Base-by-base conservation (phyloP, 2,888 invertebrate genomes). In the Argyresthia goedartella region DNA sequence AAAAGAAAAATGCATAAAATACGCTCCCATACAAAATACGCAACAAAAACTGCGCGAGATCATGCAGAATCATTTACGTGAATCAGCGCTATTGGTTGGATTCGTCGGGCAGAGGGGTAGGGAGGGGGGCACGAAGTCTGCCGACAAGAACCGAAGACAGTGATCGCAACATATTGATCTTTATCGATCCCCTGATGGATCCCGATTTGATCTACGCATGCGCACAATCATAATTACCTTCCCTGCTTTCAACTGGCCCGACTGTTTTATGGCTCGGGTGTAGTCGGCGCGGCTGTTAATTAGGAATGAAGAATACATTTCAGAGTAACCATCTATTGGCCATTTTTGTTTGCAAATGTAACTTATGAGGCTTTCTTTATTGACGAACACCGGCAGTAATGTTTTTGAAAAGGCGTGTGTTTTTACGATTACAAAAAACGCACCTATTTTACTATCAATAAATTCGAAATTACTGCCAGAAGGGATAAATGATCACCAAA, bases 11-110 rank as follows among this genome's bases (percentile, higher is more conserved):
- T 8, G 11, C 16, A 33, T 4, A n/a, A 46, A 34, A n/a, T 33
- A 25, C 11, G 34, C 33, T 25, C 8, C 13, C 8, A 46, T 25
- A 46, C 34, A 13, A 43, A 43, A 77, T 79, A 77, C 71, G 75
- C 76, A 77, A 66, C 76, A 81, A 81, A 80, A 82, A 76, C 68
- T 59, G 73, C 77, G 79, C 79, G 70, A 73, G 76, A 78, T 77
- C 79, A 81, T 75, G 76, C 71, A 76, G 80, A 80, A 79, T 81
- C 81, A 76, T 80, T 84, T 81, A 81, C 80, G 78, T 72, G 77
- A 76, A 79, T 78, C 78, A 72, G 67, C 65, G 69, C 65, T 34
- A 25, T 25, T 44, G 44, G 47, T 13, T 34, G 25, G 13, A 34
- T 8, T 33, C 9, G 47, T 25, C 25, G 47, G 34, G n/a, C 11